Evolutionary conservation across 2,113 vertebrate species (phyloP).

Genomic region (Macrotus californicus): DNA sequence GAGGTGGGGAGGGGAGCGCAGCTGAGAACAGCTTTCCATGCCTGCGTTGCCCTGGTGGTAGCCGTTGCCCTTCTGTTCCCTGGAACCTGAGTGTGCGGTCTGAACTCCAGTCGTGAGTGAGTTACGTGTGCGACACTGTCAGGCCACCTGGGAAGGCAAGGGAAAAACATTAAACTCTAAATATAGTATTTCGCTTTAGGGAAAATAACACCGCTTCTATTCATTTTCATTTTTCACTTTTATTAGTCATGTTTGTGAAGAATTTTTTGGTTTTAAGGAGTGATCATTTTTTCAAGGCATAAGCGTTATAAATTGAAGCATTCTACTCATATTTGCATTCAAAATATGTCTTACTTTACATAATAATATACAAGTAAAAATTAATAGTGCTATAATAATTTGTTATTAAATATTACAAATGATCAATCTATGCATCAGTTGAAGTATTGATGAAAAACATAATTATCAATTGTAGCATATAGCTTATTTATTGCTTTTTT

Average conservation of each 20-base stretch:
- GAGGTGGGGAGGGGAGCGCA: neutral
- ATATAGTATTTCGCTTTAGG: neutral
- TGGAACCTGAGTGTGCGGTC: neutral
- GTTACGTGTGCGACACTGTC: neutral
- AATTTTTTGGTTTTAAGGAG: neutral
- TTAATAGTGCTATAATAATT: neutral
- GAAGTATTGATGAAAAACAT: neutral
- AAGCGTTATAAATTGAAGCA: neutral
- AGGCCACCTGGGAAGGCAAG: neutral
- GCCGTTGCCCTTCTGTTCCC: neutral
- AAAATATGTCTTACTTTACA: neutral
- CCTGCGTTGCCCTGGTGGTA: neutral
- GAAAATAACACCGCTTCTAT: neutral
- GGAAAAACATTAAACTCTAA: neutral
- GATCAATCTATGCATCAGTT: neutral
- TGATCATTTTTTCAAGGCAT: neutral
- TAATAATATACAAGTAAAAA: neutral
- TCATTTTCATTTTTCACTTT: constrained; percentile 33
- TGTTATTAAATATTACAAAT: neutral
- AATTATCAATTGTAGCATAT: neutral
- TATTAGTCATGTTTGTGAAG: neutral
- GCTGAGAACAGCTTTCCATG: neutral
- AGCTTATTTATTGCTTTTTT: neutral
- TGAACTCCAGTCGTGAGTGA: neutral
- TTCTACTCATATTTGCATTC: neutral